Evolutionary conservation across 2,113 vertebrate genomes (phyloP), one percentile per base, ranked within the genome.

Genomic region (Sinocyclocheilus grahami): DNA sequence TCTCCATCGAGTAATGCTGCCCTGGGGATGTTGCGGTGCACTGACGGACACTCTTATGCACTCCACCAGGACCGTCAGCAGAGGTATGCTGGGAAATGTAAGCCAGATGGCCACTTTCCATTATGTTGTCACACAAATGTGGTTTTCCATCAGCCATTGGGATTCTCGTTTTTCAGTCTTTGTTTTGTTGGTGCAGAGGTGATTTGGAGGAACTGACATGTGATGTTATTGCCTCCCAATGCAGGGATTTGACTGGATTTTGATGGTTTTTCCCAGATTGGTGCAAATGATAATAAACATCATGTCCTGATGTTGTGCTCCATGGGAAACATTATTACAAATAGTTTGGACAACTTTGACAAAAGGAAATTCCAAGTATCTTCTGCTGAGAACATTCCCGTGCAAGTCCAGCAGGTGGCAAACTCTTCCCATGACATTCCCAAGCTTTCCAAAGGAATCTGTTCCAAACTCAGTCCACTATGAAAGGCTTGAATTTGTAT

Each of bases 341-440:
- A 86, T 8, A 46, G 11, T 2, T 86, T 42, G 55, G 62, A 1
- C 10, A 14, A 37, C 8, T 42, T 42, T 7, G 42, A 42, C 42
- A 46, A 10, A 11, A 11, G 42, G 42, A 46, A 11, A 22, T 13
- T 46, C 10, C 33, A 18, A 51, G 13, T 63, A 51, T 63, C 42
- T 42, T 42, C 42, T 46, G n/a, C 53, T 55, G 48, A 82, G 27
- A 33, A 86, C 11, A 79, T 76, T 90, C 87, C 76, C 20, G 5
- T 22, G n/a, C 27, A 20, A 16, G 24, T 90, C 93, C 94, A 93
- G 94, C 78, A 95, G 94, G 86, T 92, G 94, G 93, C 93, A 92
- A 87, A 81, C 89, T 92, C 62, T 79, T 93, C 82, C 91, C 87
- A 90, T 39, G 6, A 42, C 84, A 30, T 88, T 88, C 88, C 91